Evolutionary conservation across 1,140 invertebrate species (phyloP).

Genomic region (Hycleus phaleratus): DNA sequence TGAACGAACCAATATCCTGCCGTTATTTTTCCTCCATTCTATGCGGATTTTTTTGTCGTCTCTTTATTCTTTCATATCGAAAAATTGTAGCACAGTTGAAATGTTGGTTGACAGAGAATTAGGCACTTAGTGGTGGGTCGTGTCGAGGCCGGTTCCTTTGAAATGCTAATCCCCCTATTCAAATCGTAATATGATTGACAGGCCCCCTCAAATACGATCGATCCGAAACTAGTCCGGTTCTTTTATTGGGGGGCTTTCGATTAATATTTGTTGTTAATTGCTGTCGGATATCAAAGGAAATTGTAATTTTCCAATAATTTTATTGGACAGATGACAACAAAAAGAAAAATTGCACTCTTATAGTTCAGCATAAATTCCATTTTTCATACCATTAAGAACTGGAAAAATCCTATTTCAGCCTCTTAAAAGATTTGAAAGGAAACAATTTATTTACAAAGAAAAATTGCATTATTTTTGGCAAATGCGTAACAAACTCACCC

Average conservation of each 20-base stretch:
- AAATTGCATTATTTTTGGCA: too few species aligned
- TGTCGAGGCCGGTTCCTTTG: conserved; percentile 25
- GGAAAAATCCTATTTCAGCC: too few species aligned
- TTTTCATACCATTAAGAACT: too few species aligned
- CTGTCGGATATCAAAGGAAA: conserved; percentile 3
- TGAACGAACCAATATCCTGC: conserved; percentile 31
- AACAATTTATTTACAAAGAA: too few species aligned
- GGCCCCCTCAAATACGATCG: conserved; percentile 24
- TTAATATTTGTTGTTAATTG: conserved; percentile 27
- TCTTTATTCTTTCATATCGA: not conserved
- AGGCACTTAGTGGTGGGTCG: conserved; percentile 33
- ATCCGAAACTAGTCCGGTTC: not conserved
- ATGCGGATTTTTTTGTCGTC: too few species aligned
- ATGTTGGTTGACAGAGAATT: conserved; percentile 32
- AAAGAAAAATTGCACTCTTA: too few species aligned
- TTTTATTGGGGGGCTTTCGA: not conserved
- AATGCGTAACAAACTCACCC: too few species aligned
- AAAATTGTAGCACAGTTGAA: conserved; percentile 23
- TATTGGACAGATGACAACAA: too few species aligned
- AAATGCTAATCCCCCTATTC: conserved; percentile 34
- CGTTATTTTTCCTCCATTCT: not conserved
- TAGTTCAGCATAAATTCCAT: too few species aligned
- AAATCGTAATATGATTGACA: conserved; percentile 30
- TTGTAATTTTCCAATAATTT: too few species aligned
- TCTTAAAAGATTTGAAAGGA: too few species aligned